Percentiles rank a stretch among this genome's conserved stretches.
These are phyloP conservation scores for Pteropus rufus DNA, from an alignment of 2,797 vertebrate genomes.

Conservation along the genomic window DNA sequence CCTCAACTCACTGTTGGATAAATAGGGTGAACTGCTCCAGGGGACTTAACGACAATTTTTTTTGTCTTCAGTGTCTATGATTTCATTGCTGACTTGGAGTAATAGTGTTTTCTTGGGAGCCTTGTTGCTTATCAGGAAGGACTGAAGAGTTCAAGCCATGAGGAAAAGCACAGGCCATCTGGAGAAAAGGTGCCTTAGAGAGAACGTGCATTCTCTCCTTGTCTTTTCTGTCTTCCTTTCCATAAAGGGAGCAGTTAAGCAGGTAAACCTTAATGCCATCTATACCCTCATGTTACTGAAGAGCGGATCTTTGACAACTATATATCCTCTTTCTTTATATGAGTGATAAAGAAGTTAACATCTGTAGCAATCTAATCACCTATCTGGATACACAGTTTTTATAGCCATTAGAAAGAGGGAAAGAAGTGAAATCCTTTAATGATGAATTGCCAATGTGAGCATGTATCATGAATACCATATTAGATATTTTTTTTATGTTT, in stretches of 20 bases:
- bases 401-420: constrained; percentile 30
- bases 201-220: neutral
- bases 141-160: neutral
- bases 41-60: neutral
- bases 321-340: neutral
- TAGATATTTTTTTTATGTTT: constrained; percentile 44
- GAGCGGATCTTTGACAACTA: neutral
- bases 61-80: neutral
- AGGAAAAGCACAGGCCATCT: neutral
- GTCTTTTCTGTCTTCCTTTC: neutral
- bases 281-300: neutral
- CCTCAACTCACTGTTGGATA: neutral
- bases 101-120: constrained; percentile 20
- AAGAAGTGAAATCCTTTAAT: constrained; percentile 53
- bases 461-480: constrained; percentile 66
- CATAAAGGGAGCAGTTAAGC: neutral
- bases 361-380: constrained; percentile 75
- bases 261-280: neutral
- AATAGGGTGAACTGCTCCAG: neutral
- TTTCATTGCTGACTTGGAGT: constrained; percentile 45
- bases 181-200: neutral
- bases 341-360: constrained; percentile 68
- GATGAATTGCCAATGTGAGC: constrained; percentile 71
- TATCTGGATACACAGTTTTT: constrained; percentile 73
- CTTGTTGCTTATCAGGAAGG: neutral